These are phyloP conservation scores for Loris lydekkerianus DNA, from an alignment of 2,797 vertebrate species.

Conservation along the genomic window DNA sequence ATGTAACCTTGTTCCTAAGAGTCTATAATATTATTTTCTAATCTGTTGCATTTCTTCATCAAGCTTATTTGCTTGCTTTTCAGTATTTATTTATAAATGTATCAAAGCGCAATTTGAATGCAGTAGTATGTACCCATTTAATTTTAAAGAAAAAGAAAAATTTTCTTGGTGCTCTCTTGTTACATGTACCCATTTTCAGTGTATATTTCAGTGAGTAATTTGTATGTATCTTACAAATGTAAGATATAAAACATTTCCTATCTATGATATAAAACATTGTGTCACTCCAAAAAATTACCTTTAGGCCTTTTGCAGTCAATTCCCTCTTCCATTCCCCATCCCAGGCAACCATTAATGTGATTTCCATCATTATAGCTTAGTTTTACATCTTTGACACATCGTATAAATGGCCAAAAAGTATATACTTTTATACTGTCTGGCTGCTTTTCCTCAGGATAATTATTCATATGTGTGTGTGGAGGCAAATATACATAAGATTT, in stretches of 20 bases:
- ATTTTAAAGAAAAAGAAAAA: no score
- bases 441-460: not conserved
- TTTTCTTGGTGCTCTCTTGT: no score
- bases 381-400: not conserved
- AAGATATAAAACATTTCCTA: not conserved
- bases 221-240: not conserved
- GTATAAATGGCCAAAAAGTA: not conserved
- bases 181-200: not conserved
- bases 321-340: not conserved
- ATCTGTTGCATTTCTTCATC: not conserved
- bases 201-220: conserved; percentile 4
- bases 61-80: not conserved
- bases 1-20: not conserved
- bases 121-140: not conserved
- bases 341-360: not conserved
- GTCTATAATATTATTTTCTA: not conserved
- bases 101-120: not conserved
- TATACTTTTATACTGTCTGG: not conserved
- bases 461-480: not conserved
- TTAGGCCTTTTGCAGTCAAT: not conserved
- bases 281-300: not conserved
- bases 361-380: not conserved
- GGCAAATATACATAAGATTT: not conserved
- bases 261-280: not conserved
- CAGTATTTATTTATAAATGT: not conserved